Evolutionary conservation across 1,140 invertebrate species (phyloP).

Genomic region (Galleria mellonella): DNA sequence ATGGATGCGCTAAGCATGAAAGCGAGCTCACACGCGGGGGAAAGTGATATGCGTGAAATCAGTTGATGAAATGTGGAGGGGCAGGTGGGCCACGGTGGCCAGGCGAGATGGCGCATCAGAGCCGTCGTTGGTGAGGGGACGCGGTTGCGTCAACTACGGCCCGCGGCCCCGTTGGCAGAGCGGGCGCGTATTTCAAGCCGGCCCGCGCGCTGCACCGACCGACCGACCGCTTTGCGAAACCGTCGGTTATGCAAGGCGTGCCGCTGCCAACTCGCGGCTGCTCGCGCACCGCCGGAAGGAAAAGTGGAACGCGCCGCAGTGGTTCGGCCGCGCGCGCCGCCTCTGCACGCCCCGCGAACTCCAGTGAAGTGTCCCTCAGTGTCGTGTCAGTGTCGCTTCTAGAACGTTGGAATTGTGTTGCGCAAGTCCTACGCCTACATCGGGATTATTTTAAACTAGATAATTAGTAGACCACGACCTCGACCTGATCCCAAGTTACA

Average conservation of each 20-base stretch:
- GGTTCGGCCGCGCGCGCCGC: constrained; percentile 59
- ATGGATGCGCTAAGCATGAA: constrained; percentile 43
- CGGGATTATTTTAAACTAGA: constrained; percentile 67
- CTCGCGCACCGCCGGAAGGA: constrained; percentile 65
- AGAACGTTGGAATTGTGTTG: constrained; percentile 62
- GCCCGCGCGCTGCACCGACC: constrained; percentile 39
- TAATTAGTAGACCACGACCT: constrained; percentile 39
- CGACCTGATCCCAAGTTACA: constrained; percentile 24
- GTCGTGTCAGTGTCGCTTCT: constrained; percentile 67
- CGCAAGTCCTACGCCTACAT: constrained; percentile 64
- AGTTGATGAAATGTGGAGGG: constrained; percentile 33
- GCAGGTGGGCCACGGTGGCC: constrained; percentile 26
- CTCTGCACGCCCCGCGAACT: constrained; percentile 49
- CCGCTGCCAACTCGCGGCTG: constrained; percentile 65
- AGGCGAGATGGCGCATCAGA: constrained; percentile 14
- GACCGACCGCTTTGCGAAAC: constrained; percentile 59
- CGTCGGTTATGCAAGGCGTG: constrained; percentile 66
- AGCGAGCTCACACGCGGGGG: constrained; percentile 44
- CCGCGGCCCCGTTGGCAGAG: constrained; percentile 38
- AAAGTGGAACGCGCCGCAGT: constrained; percentile 72
- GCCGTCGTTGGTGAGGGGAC: constrained; percentile 7
- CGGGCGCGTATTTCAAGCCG: constrained; percentile 61
- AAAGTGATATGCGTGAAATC: constrained; percentile 63
- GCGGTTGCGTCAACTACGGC: constrained; percentile 35
- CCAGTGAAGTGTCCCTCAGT: constrained; percentile 60